Base-by-base conservation (phyloP, 2,113 vertebrate species). In the Odocoileus hemionus region DNA sequence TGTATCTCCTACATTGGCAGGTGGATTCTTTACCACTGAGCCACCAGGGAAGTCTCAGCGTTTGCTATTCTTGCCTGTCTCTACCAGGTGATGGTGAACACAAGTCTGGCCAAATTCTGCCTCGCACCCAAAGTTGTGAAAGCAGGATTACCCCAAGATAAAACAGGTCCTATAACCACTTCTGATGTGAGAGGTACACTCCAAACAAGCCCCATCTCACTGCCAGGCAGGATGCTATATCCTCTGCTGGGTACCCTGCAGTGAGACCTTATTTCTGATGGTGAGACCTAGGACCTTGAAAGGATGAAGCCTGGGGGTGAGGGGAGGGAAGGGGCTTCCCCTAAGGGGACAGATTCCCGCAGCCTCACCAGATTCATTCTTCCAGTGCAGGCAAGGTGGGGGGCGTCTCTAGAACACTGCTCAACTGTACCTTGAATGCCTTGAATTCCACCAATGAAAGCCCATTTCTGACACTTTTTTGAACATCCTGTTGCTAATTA, bases 51-150 rank as follows among this genome's bases (percentile, higher is more conserved):
- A 76, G 39, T 25, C 39, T 39, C 6, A 43, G 21, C 7, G 0
- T 52, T 61, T 89, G 60, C 25, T 28, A 0, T 43, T 76, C 25
- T 13, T 11, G 12, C 0, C 3, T 12, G 36, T 91, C 43, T 55
- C 57, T 15, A 25, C 7, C 26, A 28, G n/a, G 60, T 76, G 92
- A 43, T 5, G 25, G 16, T n/a, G 70, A 78, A 86, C 50, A 52
- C 5, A 5, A 36, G 26, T 43, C 57, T n/a, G 64, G 13, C 19
- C 61, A 74, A 64, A 43, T 36, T 57, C 28, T 61, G 61, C 33
- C 23, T 10, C 1, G 0, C 17, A n/a, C 13, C 1, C 1, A 21
- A 15, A 2, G 7, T 43, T 7, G 17, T 8, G 30, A 79, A 25
- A 16, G 74, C 54, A 26, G 30, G 58, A 3, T 8, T 3, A 54